Evolutionary conservation across 2,113 vertebrate genomes (phyloP).

Genomic region (Cygnus buccinator): DNA sequence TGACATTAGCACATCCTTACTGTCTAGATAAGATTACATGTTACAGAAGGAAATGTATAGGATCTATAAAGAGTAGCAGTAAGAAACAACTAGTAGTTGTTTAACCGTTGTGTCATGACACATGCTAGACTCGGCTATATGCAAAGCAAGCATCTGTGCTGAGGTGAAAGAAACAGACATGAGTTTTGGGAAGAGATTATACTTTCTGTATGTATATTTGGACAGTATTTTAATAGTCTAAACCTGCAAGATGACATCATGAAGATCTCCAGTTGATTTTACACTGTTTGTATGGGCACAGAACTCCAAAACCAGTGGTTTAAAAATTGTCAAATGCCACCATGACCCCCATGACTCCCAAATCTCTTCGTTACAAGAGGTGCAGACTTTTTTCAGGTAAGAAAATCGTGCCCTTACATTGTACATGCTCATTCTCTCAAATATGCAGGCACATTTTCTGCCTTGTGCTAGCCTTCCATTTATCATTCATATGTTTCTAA

Average conservation of each 20-base stretch:
- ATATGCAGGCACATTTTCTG: not conserved
- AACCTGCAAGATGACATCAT: not conserved
- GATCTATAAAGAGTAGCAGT: not conserved
- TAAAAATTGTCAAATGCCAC: not conserved
- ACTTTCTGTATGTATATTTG: not conserved
- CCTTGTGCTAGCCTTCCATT: not conserved
- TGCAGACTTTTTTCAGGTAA: not conserved
- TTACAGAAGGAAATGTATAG: not conserved
- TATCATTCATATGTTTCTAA: not conserved
- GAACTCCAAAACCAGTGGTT: not conserved
- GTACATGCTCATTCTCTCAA: not conserved
- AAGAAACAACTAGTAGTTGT: not conserved
- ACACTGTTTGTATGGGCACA: accelerated
- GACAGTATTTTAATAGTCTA: not conserved
- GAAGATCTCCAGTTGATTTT: not conserved
- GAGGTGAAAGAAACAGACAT: not conserved
- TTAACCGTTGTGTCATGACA: not conserved
- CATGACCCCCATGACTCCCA: not conserved
- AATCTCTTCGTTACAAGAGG: not conserved
- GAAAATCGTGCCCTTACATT: not conserved
- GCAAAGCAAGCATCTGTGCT: not conserved
- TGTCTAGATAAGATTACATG: not conserved
- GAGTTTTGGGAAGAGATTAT: not conserved
- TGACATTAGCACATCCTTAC: not conserved
- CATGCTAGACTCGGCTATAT: not conserved